Conservation (phyloP, 2,797 vertebrate species). For the Hydrophis major region DNA sequence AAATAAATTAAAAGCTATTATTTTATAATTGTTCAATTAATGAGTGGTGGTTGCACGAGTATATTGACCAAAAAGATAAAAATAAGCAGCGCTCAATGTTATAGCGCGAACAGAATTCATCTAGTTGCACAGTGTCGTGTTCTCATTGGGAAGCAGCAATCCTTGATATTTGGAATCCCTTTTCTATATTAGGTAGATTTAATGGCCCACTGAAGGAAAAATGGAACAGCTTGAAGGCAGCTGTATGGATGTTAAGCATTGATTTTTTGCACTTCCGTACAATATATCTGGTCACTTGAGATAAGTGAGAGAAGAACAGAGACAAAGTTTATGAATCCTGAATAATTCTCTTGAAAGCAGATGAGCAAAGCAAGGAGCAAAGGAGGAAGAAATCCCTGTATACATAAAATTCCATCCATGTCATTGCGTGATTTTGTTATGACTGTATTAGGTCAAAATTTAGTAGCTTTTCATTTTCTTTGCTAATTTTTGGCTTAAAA, state of each 20-base stretch:
- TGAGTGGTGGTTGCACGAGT: not conserved
- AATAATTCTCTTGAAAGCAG: not conserved
- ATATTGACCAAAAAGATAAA: not conserved
- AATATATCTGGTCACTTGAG: not conserved
- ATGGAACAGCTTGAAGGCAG: not conserved
- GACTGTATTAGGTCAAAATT: not conserved
- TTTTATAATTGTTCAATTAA: not conserved
- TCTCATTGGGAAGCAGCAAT: not conserved
- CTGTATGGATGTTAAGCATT: not conserved
- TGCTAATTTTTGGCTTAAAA: slow-evolving; percentile 52
- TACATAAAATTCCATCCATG: too few relatives aligned
- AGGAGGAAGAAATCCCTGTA: not conserved
- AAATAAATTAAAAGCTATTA: not conserved
- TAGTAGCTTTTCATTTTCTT: slow-evolving; percentile 13
- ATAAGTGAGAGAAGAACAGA: too few relatives aligned
- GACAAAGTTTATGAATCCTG: not conserved
- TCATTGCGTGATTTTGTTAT: not conserved
- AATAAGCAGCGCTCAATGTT: not conserved
- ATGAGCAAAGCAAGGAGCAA: not conserved
- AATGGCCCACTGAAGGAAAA: not conserved
- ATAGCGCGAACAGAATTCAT: not conserved
- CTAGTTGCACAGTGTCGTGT: not conserved
- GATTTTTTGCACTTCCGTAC: not conserved
- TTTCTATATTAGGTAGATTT: not conserved
- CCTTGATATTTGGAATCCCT: not conserved